These are phyloP conservation scores for Dasypogon diadema DNA, from an alignment of 2,888 invertebrate genomes.

Conservation along the genomic window DNA sequence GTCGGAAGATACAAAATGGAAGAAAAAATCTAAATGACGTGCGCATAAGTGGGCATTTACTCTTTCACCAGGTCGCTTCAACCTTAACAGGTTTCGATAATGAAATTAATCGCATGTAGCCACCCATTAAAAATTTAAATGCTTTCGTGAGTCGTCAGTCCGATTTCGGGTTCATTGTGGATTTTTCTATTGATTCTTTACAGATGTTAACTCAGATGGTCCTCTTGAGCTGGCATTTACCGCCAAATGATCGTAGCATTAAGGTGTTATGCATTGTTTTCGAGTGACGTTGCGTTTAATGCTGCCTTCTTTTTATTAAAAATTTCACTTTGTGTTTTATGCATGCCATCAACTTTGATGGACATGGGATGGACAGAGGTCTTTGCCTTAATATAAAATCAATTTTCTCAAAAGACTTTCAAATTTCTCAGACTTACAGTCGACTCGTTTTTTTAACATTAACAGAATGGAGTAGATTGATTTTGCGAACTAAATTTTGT, in stretches of 20 bases:
- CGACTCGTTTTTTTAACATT: too few species aligned
- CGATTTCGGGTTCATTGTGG: background rate
- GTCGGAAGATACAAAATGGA: background rate
- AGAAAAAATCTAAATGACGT: slow-evolving; percentile 7
- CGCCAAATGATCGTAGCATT: background rate
- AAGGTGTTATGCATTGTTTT: slow-evolving; percentile 24
- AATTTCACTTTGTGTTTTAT: slow-evolving; percentile 29
- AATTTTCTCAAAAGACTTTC: background rate
- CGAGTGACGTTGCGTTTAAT: slow-evolving; percentile 41
- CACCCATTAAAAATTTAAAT: slow-evolving; percentile 43
- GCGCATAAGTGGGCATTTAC: background rate
- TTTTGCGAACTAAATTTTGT: too few species aligned
- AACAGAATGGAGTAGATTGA: too few species aligned
- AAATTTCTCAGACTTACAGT: background rate
- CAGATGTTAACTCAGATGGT: background rate
- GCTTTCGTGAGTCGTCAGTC: slow-evolving; percentile 20
- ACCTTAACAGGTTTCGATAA: slow-evolving; percentile 20
- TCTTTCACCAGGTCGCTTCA: background rate
- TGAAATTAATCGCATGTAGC: slow-evolving; percentile 40
- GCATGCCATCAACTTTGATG: slow-evolving; percentile 36
- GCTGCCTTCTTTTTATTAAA: slow-evolving; percentile 22
- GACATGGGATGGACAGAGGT: slow-evolving; percentile 20
- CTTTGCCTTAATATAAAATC: background rate
- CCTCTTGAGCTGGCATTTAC: background rate
- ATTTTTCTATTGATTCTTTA: slow-evolving; percentile 1